Evolutionary conservation across 2,888 invertebrate species (phyloP).

Genomic region (Plebejus anna): DNA sequence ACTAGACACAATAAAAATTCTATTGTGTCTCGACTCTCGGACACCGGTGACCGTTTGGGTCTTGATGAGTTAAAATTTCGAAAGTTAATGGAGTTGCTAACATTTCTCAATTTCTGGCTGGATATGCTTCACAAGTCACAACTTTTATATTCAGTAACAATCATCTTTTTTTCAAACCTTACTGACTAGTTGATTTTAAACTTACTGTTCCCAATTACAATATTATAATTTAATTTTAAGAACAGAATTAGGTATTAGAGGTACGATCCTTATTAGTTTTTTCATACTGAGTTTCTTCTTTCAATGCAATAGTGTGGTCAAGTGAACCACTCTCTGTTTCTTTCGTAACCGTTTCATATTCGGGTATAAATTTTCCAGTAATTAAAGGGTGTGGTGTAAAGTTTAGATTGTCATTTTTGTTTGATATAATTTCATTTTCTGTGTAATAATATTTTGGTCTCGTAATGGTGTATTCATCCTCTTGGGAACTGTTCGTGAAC

Average conservation of each 20-base stretch:
- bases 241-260: neutral
- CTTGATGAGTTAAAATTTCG: no score
- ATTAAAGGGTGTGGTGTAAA: conserved; percentile 35
- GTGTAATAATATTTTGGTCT: conserved; percentile 50
- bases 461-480: conserved; percentile 45
- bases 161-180: neutral
- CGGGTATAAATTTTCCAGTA: conserved; percentile 38
- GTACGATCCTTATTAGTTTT: neutral
- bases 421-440: conserved; percentile 43
- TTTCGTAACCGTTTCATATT: conserved; percentile 39
- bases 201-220: neutral
- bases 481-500: conserved; percentile 44
- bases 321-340: conserved; percentile 39
- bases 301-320: conserved; percentile 23
- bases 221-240: neutral
- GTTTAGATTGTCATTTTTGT: conserved; percentile 37
- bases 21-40: no score
- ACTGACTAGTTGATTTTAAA: neutral
- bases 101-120: neutral
- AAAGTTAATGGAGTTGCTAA: neutral
- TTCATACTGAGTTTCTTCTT: conserved; percentile 22
- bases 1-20: no score
- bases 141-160: neutral
- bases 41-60: no score
- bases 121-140: neutral